phyloP scores from a whole-genome alignment of 2,888 invertebrate genomes.

The Lasioglossum villosulum region DNA sequence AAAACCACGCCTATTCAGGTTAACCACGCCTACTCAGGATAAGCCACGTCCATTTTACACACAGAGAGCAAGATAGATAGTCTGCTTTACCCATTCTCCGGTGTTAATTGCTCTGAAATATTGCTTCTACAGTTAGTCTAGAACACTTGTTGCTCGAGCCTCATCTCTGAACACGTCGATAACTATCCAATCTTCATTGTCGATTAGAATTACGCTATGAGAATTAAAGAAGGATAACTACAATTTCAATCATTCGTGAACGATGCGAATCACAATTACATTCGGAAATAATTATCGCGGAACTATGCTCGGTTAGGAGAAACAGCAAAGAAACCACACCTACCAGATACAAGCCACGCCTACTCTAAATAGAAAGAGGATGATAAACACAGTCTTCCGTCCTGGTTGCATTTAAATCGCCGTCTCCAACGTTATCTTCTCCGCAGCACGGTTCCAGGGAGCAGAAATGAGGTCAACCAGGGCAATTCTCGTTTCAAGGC shows the following conservation, averaged over 20 bases:
- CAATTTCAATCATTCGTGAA: neutral
- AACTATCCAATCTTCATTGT: neutral
- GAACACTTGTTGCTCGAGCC: constrained; percentile 2
- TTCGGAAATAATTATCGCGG: neutral
- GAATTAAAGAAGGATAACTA: neutral
- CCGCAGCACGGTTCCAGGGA: neutral
- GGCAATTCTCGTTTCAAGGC: neutral
- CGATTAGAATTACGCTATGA: neutral
- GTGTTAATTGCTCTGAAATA: neutral
- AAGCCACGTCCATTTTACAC: neutral
- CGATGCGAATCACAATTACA: neutral
- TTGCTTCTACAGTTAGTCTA: neutral
- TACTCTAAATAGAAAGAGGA: neutral
- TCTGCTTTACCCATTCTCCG: neutral
- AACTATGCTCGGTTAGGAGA: neutral
- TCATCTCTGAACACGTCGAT: neutral
- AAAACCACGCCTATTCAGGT: neutral
- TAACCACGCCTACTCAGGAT: neutral
- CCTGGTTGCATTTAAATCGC: neutral
- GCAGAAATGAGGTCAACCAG: neutral
- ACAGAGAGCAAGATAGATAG: neutral
- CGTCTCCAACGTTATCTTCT: neutral
- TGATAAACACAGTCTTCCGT: neutral
- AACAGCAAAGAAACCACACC: neutral
- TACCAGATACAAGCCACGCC: neutral